Evolutionary conservation across 2,113 vertebrate genomes (phyloP), one percentile per base, ranked within the genome.

Genomic region (Aphelocoma coerulescens): DNA sequence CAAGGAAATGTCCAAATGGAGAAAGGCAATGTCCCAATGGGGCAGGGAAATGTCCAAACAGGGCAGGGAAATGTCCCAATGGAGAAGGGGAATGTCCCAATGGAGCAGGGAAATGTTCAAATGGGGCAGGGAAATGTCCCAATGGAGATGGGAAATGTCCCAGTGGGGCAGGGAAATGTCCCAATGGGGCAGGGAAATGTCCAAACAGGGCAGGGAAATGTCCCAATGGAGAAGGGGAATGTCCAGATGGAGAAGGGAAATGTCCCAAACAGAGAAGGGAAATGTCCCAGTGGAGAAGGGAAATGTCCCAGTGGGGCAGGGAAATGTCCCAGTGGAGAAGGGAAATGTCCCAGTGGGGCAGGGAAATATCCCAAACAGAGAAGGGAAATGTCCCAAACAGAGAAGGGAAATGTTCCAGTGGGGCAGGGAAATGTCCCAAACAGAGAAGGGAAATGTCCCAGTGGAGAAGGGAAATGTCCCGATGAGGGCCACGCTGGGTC

Each of bases 1-100:
- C n/a, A n/a, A n/a, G n/a, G n/a, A 43, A 43, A 43, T n/a, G 21
- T 2, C 68, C 32, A 19, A 4, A 4, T 2, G 4, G 12, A 11
- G 16, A 8, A 48, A 8, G 33, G 23, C 27, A 68, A 48, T 68
- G 16, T 1, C 44, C 44, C 18, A 26, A 13, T 2, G 22, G 63
- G 5, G 68, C 52, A 17, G 15, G 43, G 35, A 46, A 66, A 23
- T 16, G 14, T 1, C 43, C 65, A 9, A 9, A 9, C 0, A 18
- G 41, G 22, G 7, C 6, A 63, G 69, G 22, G 3, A 16, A 28
- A 27, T 2, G 27, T 0, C 6, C 6, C 7, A 7, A 6, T 0
- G 14, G 41, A 58, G 11, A 1, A 28, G 14, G 41, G 54, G 3
- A 58, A 46, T 57, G 52, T 1, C 16, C 37, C 11, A 24, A 5